Evolutionary conservation across 2,888 invertebrate genomes (phyloP).

Genomic region (Cosmia pyralina): DNA sequence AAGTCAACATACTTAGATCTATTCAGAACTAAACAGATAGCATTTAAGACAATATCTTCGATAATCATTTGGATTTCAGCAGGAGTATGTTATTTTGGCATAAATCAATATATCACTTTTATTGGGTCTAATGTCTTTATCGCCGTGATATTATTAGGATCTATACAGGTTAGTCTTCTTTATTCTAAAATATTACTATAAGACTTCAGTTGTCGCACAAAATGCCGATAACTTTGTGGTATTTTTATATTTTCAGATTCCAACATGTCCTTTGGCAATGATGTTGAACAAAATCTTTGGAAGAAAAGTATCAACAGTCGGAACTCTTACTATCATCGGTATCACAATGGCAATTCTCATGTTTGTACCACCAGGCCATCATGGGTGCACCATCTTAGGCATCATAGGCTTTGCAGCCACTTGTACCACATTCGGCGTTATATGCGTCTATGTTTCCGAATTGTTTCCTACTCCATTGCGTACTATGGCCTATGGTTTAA

Average conservation of each 20-base stretch:
- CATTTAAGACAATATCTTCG: constrained; percentile 63
- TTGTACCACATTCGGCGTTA: constrained; percentile 67
- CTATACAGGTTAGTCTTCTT: constrained; percentile 68
- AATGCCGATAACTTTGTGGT: no score
- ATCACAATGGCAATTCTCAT: constrained; percentile 70
- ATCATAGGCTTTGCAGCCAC: constrained; percentile 70
- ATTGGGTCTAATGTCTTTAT: constrained; percentile 72
- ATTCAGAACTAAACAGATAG: constrained; percentile 68
- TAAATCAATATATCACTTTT: constrained; percentile 76
- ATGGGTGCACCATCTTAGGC: constrained; percentile 69
- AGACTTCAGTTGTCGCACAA: no score
- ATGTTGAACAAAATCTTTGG: constrained; percentile 71
- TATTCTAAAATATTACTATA: no score
- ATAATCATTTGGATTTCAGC: constrained; percentile 67
- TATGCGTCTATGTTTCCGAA: constrained; percentile 75
- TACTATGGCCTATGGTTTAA: constrained; percentile 76
- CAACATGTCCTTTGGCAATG: constrained; percentile 70
- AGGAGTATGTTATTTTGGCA: constrained; percentile 74
- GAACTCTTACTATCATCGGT: constrained; percentile 62
- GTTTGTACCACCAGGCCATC: constrained; percentile 70
- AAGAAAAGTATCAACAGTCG: constrained; percentile 68
- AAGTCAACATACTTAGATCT: constrained; percentile 71
- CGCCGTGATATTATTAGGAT: constrained; percentile 71
- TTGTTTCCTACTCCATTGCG: constrained; percentile 78
- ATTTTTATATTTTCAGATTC: constrained; percentile 70